phyloP scores from a whole-genome alignment of 2,113 vertebrate genomes.

The Vicugna pacos region DNA sequence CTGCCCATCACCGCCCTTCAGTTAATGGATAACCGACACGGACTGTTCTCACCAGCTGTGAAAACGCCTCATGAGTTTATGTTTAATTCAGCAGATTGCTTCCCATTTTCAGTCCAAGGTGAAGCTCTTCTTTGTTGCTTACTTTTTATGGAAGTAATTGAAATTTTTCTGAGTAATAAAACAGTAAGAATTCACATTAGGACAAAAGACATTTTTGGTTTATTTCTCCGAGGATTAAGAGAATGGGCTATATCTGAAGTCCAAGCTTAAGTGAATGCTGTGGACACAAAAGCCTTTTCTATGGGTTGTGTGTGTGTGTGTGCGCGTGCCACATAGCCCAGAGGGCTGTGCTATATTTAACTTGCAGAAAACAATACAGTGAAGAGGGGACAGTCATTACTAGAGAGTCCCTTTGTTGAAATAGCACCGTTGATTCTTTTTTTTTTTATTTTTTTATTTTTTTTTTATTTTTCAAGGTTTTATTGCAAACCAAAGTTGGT shows the following conservation, averaged over 20 bases:
- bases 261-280: background rate
- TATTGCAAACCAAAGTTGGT: conserved; percentile 96
- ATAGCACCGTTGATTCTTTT: background rate
- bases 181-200: conserved; percentile 18
- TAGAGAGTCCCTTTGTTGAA: conserved; percentile 8
- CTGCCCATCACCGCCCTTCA: background rate
- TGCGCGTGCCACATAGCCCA: background rate
- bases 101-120: background rate
- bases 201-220: conserved; percentile 1
- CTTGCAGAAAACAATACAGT: background rate
- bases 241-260: background rate
- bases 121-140: background rate
- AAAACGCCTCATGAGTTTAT: background rate
- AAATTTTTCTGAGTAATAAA: background rate
- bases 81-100: conserved; percentile 20
- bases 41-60: background rate
- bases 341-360: conserved; percentile 3
- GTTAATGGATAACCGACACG: background rate
- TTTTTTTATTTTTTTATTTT: no score
- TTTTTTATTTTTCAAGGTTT: conserved; percentile 90
- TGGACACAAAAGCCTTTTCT: background rate
- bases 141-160: background rate
- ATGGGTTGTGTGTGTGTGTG: background rate
- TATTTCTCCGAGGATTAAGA: conserved; percentile 25
- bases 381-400: conserved; percentile 20